Percentiles rank a stretch among this genome's conserved stretches.
Conservation (phyloP, 1,140 invertebrate genomes). For the Dreissena polymorpha region DNA sequence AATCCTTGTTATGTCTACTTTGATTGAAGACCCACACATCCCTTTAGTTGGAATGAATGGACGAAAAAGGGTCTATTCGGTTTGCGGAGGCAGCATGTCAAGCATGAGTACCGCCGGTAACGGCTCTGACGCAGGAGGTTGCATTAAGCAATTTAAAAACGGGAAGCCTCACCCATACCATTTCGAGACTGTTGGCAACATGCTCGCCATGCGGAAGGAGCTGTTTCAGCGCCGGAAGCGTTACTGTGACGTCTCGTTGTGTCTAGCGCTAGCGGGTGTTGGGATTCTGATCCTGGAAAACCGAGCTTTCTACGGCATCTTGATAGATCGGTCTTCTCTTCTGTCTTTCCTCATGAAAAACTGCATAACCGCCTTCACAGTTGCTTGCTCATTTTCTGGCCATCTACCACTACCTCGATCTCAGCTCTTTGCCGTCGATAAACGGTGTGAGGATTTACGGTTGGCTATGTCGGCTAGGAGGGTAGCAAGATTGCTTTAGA, state of each 20-base stretch:
- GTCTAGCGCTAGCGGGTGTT: constrained; percentile 71
- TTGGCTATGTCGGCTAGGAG: constrained; percentile 70
- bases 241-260: constrained; percentile 69
- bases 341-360: constrained; percentile 72
- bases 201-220: constrained; percentile 74
- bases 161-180: constrained; percentile 34
- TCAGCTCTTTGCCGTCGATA: constrained; percentile 77
- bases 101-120: not conserved
- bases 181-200: constrained; percentile 72
- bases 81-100: constrained; percentile 8
- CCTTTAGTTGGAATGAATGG: constrained; percentile 73
- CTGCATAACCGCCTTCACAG: constrained; percentile 72
- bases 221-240: constrained; percentile 69
- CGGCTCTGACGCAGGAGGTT: no score
- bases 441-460: constrained; percentile 75
- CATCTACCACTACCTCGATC: constrained; percentile 73
- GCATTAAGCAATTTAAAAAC: not conserved
- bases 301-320: constrained; percentile 67
- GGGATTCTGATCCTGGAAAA: constrained; percentile 76
- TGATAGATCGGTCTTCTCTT: constrained; percentile 55
- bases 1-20: constrained; percentile 61
- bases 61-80: constrained; percentile 59
- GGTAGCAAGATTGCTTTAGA: constrained; percentile 70
- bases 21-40: constrained; percentile 71
- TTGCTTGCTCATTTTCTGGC: constrained; percentile 70